These are phyloP conservation scores for Nettapus auritus DNA, from an alignment of 2,113 vertebrate genomes.

Conservation along the genomic window DNA sequence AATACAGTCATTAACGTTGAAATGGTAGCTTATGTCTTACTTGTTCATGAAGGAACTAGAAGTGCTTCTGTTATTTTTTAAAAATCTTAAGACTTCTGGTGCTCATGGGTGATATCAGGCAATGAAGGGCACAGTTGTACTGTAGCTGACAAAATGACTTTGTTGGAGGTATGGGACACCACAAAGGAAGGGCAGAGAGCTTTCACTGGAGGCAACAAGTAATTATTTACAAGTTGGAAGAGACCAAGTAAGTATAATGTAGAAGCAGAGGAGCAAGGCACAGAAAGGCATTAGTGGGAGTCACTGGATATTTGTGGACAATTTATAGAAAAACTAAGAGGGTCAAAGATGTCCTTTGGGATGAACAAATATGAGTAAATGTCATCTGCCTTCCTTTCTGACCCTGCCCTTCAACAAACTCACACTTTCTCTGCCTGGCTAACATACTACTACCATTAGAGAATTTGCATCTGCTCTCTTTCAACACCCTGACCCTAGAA, in stretches of 20 bases:
- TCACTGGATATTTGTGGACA: neutral
- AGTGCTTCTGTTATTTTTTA: neutral
- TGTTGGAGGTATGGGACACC: neutral
- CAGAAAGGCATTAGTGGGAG: neutral
- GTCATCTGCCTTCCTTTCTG: neutral
- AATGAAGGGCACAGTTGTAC: neutral
- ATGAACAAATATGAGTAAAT: neutral
- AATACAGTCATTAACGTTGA: neutral
- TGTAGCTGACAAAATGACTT: neutral
- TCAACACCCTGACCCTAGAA: neutral
- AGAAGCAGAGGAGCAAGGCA: neutral
- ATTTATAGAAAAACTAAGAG: neutral
- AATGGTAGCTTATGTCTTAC: neutral
- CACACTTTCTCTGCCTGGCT: neutral
- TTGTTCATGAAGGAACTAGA: neutral
- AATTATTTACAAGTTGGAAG: neutral
- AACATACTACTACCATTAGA: neutral
- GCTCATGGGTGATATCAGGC: neutral
- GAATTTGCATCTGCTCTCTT: neutral
- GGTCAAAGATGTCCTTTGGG: neutral
- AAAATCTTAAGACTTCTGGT: neutral
- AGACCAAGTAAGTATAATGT: neutral
- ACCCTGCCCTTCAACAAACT: neutral
- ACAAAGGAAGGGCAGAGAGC: neutral
- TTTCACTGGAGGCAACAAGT: neutral